Percentiles rank a stretch among this genome's conserved stretches.
Evolutionary conservation across 92 coral and sea anemone species (phyloP).

Genomic region (Porites rus): DNA sequence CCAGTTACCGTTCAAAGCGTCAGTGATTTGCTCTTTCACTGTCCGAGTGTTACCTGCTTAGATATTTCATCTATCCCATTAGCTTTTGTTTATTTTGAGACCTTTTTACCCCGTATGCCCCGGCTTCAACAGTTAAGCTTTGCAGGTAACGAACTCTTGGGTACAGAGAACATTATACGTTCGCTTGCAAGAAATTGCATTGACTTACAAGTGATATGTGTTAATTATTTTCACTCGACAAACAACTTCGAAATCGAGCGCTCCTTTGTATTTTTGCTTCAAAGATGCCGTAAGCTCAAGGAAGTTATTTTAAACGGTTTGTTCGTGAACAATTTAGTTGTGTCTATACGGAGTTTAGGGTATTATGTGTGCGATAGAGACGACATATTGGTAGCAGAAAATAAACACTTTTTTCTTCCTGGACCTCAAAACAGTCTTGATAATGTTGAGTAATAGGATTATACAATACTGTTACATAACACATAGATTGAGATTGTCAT

Average conservation of each 20-base stretch:
- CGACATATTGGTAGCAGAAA: slow-evolving; percentile 44
- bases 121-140: too few species aligned
- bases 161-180: too few species aligned
- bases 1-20: slow-evolving; percentile 77
- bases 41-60: too few species aligned
- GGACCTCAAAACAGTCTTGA: slow-evolving; percentile 50
- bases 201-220: slow-evolving; percentile 54
- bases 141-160: too few species aligned
- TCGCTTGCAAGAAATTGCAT: slow-evolving; percentile 51
- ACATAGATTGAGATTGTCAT: not conserved
- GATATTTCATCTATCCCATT: too few species aligned
- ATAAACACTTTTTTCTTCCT: slow-evolving; percentile 59
- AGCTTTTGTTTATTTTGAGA: too few species aligned
- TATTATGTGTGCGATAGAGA: slow-evolving; percentile 31
- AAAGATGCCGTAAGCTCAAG: slow-evolving; percentile 54
- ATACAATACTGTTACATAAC: not conserved
- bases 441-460: slow-evolving; percentile 11
- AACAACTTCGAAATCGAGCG: slow-evolving; percentile 62
- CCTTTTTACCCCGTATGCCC: too few species aligned
- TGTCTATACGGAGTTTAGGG: slow-evolving; percentile 31
- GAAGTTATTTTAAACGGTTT: slow-evolving; percentile 72
- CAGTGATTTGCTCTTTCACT: slow-evolving; percentile 45
- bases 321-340: slow-evolving; percentile 69
- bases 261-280: slow-evolving; percentile 64
- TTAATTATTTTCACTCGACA: slow-evolving; percentile 73